phyloP scores from a whole-genome alignment of 2,113 vertebrate genomes.

The Panurus biarmicus region DNA sequence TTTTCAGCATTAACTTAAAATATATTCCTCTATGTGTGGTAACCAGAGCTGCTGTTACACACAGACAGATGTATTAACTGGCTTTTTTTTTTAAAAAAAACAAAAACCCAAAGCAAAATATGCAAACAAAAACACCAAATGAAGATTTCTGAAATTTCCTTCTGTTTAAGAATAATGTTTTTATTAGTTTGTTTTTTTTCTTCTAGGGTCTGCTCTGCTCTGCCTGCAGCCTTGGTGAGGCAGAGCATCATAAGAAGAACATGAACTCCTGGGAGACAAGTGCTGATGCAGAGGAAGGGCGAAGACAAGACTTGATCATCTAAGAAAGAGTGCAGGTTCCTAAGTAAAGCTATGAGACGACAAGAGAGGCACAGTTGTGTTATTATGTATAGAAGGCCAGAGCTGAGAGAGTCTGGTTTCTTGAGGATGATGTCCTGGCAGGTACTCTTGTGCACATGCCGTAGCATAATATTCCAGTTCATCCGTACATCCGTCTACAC shows the following conservation, averaged over 20 bases:
- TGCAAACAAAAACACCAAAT: not conserved
- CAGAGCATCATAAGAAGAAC: not conserved
- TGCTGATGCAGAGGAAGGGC: not conserved
- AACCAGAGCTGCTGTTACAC: not conserved
- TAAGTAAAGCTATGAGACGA: not conserved
- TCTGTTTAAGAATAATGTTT: not conserved
- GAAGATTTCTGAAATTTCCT: not conserved
- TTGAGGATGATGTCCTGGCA: not conserved
- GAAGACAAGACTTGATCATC: not conserved
- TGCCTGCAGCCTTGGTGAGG: not conserved
- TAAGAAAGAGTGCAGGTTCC: not conserved
- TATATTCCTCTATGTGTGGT: not conserved
- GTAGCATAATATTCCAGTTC: not conserved
- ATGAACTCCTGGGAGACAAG: not conserved
- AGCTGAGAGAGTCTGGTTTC: not conserved
- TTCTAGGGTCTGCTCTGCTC: not conserved
- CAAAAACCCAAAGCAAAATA: not conserved
- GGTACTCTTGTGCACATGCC: not conserved
- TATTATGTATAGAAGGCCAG: not conserved
- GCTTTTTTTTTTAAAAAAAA: not conserved
- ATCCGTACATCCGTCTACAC: not conserved
- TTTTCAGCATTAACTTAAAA: not conserved
- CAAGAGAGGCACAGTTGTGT: not conserved
- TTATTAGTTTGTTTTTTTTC: not conserved
- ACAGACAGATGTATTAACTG: not conserved